Evolutionary conservation across 2,113 vertebrate species (phyloP), one percentile per base, ranked within the genome.

Genomic region (Atractosteus spatula): DNA sequence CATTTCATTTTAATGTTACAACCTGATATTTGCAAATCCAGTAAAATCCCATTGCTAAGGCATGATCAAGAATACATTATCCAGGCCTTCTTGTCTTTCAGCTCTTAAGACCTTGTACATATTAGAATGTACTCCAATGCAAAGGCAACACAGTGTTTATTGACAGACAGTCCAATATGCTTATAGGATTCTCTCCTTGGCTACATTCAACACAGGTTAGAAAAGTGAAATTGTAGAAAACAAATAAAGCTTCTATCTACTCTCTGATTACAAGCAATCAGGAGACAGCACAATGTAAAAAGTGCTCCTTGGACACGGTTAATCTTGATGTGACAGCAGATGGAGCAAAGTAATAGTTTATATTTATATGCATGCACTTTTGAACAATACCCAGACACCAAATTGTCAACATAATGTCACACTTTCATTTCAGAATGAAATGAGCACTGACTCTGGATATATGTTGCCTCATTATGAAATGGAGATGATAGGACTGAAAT

Each of bases 401-500:
- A 61, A 70, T 74, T 85, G 71, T 83, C 73, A 80, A 79, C 41
- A 76, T 76, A 83, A 85, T 87, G 69, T 70, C 57, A 73, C 59
- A 76, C 71, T 81, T 80, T 71, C 72, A 76, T 83, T 84, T 89
- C 74, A 87, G 71, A 83, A 77, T 83, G 83, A 78, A 67, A 78
- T 67, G 71, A 75, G 69, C 79, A 81, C 67, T 78, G 44, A 74
- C 77, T 47, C 68, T 68, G 78, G 4, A 3, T 71, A 77, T 84
- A 68, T 80, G 84, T 76, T 82, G 78, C 68, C 78, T 74, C 82
- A 86, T 81, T 89, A 87, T 85, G 76, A 83, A 85, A 84, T 80
- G 8, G 47, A 84, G 84, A 83, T 80, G 82, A 87, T 81, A 79
- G 77, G 75, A 81, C 78, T 70, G 73, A 84, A 85, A 75, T 65